phyloP scores from a whole-genome alignment of 2,113 vertebrate species.

The Protobothrops flavoviridis region DNA sequence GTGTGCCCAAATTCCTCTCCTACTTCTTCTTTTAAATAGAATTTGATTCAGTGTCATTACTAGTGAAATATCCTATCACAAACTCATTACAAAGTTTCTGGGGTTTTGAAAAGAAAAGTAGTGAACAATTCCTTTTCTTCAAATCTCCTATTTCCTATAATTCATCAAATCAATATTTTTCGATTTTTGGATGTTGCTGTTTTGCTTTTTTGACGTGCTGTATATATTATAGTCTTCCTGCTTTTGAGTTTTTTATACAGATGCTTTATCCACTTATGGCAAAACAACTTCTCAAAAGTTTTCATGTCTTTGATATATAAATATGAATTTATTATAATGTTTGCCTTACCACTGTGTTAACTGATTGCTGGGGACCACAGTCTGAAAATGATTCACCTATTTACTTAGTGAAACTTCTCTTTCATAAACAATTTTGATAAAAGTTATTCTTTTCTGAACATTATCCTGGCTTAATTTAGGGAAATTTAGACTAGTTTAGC shows the following conservation, averaged over 20 bases:
- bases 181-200: constrained; percentile 56
- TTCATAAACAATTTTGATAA: background rate
- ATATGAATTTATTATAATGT: background rate
- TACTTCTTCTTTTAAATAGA: constrained; percentile 15
- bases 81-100: constrained; percentile 65
- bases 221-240: constrained; percentile 68
- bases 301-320: background rate
- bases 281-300: background rate
- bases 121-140: constrained; percentile 64
- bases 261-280: constrained; percentile 29
- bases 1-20: background rate
- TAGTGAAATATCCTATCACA: constrained; percentile 68
- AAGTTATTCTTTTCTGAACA: background rate
- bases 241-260: constrained; percentile 46
- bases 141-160: constrained; percentile 76
- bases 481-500: background rate
- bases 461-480: background rate
- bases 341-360: background rate
- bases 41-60: constrained; percentile 43
- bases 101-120: constrained; percentile 70
- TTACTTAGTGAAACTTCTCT: background rate
- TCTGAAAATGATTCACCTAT: background rate
- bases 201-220: constrained; percentile 60
- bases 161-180: constrained; percentile 70
- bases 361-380: background rate